Evolutionary conservation across 2,888 invertebrate genomes (phyloP), one percentile per base, ranked within the genome.

Genomic region (Encarsia formosa): DNA sequence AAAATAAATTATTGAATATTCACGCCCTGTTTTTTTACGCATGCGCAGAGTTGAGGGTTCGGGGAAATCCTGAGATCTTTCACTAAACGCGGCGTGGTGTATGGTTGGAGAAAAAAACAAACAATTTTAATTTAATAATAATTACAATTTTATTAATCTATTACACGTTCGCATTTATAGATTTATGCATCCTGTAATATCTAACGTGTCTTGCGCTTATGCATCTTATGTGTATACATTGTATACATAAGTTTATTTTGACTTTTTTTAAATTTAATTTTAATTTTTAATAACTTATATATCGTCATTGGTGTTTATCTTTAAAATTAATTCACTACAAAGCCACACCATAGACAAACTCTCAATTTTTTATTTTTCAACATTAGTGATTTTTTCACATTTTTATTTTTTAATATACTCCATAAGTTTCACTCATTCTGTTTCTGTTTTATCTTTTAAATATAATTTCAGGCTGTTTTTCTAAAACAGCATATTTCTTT

Each of bases 141-240:
- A 62, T 59, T 61, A 64, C 60, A 64, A 61, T 65, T 67, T 67
- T 59, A 62, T 66, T 69, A 66, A 66, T 65, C 66, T 69, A 68
- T 69, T 59, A 67, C 63, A 65, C 61, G 62, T 61, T 62, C 65
- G 65, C 63, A 62, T 64, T 61, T 60, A 65, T 65, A 63, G 63
- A 61, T 64, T 64, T 65, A 65, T 67, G 61, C 60, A 61, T 58
- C 59, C 52, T 48, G 56, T 51, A 58, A 59, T 54, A 59, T 54
- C 57, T 39, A 57, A 58, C 54, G 61, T 56, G 55, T 60, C 31
- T 57, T 56, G 60, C 57, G 56, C 55, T 15, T 37, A 55, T 47
- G 18, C 43, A 44, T 29, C 60, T 58, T 63, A 61, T 57, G 58
- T 63, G 65, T 65, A 65, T 67, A 68, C 67, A 65, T 56, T 67